Percentiles rank a stretch among this genome's conserved stretches.
Evolutionary conservation across 2,113 vertebrate genomes (phyloP).

Genomic region (Ailuropoda melanoleuca): DNA sequence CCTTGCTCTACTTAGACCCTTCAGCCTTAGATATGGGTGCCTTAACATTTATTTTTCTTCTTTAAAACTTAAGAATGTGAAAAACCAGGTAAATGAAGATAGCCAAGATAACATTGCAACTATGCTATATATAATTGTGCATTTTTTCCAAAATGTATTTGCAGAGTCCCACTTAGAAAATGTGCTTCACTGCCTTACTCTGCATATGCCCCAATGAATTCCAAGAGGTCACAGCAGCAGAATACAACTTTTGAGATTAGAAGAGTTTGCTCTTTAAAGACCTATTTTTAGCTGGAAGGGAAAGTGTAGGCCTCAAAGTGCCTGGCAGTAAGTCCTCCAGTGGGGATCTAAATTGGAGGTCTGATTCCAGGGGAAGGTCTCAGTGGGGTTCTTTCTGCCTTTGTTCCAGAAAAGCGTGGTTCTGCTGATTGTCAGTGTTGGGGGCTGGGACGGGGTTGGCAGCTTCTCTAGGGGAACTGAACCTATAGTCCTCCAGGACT

Average conservation of each 20-base stretch:
- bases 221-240: neutral
- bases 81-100: constrained; percentile 1
- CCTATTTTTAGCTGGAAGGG: constrained; percentile 13
- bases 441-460: neutral
- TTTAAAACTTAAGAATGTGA: neutral
- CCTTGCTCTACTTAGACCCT: neutral
- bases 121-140: neutral
- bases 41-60: neutral
- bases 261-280: constrained; percentile 36
- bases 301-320: neutral
- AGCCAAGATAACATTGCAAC: neutral
- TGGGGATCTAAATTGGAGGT: neutral
- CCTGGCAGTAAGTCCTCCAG: neutral
- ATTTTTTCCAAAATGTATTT: constrained; percentile 17
- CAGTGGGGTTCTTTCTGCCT: neutral
- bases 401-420: neutral
- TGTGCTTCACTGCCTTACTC: neutral
- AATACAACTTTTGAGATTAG: constrained; percentile 5
- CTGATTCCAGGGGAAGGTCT: neutral
- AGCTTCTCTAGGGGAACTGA: neutral
- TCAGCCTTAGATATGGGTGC: neutral
- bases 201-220: constrained; percentile 1
- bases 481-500: neutral
- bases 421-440: neutral
- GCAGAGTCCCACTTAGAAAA: neutral